Evolutionary conservation across 2,113 vertebrate genomes (phyloP), one percentile per base, ranked within the genome.

Genomic region (Etheostoma cragini): DNA sequence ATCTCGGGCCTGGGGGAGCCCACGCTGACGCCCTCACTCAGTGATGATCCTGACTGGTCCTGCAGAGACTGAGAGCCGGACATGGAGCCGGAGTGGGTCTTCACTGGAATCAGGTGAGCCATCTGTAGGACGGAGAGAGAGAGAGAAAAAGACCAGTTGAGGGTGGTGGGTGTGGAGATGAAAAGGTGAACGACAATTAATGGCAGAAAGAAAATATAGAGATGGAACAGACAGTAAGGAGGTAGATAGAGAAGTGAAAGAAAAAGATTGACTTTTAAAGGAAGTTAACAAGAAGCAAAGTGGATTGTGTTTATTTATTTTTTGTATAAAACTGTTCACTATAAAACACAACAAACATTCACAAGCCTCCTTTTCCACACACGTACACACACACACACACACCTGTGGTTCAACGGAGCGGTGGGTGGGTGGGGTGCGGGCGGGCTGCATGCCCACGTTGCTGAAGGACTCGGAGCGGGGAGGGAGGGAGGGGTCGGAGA

Each of bases 401-500:
- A 99, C 98, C 98, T 99, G 98, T 3, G 97, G 95, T 90, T 99
- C 98, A 26, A 97, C 93, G 53, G 97, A 94, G 61, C 97, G 96
- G 65, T 97, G 97, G 94, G 97, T 93, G 56, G 97, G 97, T 0
- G 98, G 97, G 78, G 96, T 98, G 64, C 96, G 95, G 73, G 96
- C 96, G 0, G 96, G 95, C 92, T 98, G 97, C 74, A 98, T 95
- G n/a, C 96, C 95, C 3, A 96, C 96, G 53, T 96, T 97, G 94
- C 97, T 97, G 94, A 99, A 99, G 85, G 98, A 98, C 92, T 99
- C 98, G 0, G 98, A 99, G 10, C 97, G 96, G 61, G 98, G 96
- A 50, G 98, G 97, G 91, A 98, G 94, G 90, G 96, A 97, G 72
- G 97, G 97, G 92, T 99, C 97, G 1, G 98, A 98, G 90, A 97